phyloP scores from a whole-genome alignment of 2,797 vertebrate species.

The Artibeus jamaicensis region DNA sequence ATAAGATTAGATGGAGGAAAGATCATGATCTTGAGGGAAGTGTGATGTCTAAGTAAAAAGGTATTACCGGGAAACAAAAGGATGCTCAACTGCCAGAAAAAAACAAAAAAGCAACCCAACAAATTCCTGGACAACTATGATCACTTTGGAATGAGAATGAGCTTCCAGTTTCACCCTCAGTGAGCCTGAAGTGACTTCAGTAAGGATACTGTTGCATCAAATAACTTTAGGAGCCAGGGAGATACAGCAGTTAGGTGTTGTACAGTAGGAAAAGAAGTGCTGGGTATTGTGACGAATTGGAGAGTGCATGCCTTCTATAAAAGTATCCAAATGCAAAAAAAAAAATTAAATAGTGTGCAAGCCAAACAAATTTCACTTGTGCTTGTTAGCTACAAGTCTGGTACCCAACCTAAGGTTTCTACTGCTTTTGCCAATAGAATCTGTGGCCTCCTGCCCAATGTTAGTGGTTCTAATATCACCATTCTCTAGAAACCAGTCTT shows the following conservation, averaged over 20 bases:
- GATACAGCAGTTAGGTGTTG: background rate
- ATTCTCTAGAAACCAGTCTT: background rate
- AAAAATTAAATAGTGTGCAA: background rate
- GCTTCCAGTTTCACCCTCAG: background rate
- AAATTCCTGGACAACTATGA: background rate
- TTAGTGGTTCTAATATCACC: background rate
- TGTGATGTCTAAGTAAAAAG: background rate
- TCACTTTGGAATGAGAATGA: background rate
- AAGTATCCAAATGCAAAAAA: background rate
- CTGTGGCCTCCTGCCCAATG: background rate
- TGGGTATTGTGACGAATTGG: background rate
- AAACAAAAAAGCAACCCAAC: background rate
- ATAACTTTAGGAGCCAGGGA: background rate
- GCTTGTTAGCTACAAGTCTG: background rate
- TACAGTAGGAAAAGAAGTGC: conserved; percentile 3
- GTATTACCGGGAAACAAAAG: background rate
- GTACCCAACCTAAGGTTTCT: background rate
- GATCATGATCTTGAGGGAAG: background rate
- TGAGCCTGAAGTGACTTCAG: background rate
- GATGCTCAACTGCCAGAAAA: background rate
- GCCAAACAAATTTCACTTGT: conserved; percentile 27
- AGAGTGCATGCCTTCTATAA: background rate
- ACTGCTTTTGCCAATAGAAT: background rate
- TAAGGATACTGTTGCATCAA: background rate
- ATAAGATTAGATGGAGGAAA: background rate